Percentiles rank a stretch among this genome's conserved stretches.
These are phyloP conservation scores for Ceratosolen solmsi DNA, from an alignment of 1,140 invertebrate genomes.

Conservation along the genomic window DNA sequence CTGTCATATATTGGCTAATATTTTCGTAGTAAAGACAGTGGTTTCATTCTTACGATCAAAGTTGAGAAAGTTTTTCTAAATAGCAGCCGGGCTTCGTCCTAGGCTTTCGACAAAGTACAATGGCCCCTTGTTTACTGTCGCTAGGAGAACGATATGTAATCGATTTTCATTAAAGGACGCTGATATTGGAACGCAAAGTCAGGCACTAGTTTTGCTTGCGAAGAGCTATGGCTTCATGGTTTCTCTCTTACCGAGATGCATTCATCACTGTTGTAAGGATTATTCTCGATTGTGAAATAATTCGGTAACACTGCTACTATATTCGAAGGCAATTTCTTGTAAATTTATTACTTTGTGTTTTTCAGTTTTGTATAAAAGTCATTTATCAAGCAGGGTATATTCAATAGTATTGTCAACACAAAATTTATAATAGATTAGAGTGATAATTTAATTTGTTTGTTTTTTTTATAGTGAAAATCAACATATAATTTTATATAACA, in stretches of 20 bases:
- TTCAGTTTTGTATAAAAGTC: too few species aligned
- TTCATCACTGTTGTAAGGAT: not conserved
- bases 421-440: too few species aligned
- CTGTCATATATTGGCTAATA: not conserved
- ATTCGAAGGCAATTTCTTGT: not conserved
- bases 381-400: too few species aligned
- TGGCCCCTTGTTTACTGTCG: not conserved
- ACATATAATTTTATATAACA: too few species aligned
- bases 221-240: not conserved
- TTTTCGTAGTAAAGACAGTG: not conserved
- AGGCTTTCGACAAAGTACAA: not conserved
- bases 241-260: not conserved
- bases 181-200: conserved; percentile 58
- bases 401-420: too few species aligned
- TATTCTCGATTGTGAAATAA: not conserved
- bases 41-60: not conserved
- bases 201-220: conserved; percentile 17
- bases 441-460: too few species aligned
- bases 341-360: too few species aligned
- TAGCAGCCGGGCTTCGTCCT: not conserved
- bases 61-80: not conserved
- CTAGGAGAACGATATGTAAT: conserved; percentile 57
- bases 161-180: conserved; percentile 64
- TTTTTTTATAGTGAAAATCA: too few species aligned
- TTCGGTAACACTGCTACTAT: not conserved